These are phyloP conservation scores for Pristionchus japonicus DNA, from an alignment of 2,888 invertebrate genomes.

Conservation along the genomic window DNA sequence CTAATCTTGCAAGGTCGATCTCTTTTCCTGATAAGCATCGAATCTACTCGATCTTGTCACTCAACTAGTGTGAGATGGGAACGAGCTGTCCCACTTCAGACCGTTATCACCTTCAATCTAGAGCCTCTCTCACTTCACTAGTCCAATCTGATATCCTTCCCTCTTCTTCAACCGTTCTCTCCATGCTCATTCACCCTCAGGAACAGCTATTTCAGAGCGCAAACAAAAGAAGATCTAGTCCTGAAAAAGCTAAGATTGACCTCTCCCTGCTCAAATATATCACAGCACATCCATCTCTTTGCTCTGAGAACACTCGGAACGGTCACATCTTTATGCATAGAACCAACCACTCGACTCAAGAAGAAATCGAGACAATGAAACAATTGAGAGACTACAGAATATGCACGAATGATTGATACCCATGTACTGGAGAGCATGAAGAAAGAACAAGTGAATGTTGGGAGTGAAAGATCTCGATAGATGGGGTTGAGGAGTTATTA, in stretches of 20 bases:
- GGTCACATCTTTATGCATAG: slow-evolving; percentile 22
- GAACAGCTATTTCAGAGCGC: slow-evolving; percentile 13
- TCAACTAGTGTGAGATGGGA: not conserved
- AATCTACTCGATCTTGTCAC: slow-evolving; percentile 1
- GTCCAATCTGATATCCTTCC: not conserved
- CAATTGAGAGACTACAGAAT: not conserved
- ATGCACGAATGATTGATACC: not conserved
- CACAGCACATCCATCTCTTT: slow-evolving; percentile 15
- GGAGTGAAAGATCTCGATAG: slow-evolving; percentile 10
- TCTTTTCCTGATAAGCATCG: not conserved
- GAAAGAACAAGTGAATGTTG: no score
- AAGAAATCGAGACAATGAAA: not conserved
- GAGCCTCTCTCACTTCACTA: not conserved
- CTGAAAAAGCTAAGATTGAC: slow-evolving; percentile 22
- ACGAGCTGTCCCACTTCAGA: not conserved
- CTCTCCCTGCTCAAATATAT: slow-evolving; percentile 11
- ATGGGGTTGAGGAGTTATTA: slow-evolving; percentile 37
- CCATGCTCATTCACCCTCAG: not conserved
- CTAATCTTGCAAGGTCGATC: not conserved
- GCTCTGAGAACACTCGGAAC: slow-evolving; percentile 30
- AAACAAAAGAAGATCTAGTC: not conserved
- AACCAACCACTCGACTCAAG: slow-evolving; percentile 2
- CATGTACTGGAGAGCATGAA: no score
- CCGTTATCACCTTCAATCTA: not conserved
- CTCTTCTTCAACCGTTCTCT: not conserved